These are phyloP conservation scores for Harmothoe impar DNA, from an alignment of 2,888 invertebrate species.

Conservation along the genomic window DNA sequence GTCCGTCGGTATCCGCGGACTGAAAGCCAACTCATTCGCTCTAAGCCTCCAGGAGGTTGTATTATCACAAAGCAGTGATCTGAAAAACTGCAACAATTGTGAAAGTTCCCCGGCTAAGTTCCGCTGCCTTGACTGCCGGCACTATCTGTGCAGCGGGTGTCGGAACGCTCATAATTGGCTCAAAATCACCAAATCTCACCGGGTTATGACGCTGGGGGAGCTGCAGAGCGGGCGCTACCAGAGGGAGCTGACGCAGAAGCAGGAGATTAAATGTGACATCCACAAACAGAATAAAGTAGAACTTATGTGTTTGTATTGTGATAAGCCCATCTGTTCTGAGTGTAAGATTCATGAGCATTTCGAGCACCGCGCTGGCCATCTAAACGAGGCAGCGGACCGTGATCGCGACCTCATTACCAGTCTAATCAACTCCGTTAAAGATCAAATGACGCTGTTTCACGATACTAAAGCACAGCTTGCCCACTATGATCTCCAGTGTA, in stretches of 20 bases:
- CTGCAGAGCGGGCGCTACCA: constrained; percentile 77
- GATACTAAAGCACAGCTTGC: background rate
- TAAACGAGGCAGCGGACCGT: constrained; percentile 57
- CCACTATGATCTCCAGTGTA: constrained; percentile 47
- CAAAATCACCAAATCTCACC: constrained; percentile 77
- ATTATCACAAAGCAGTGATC: constrained; percentile 58
- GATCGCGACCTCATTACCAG: constrained; percentile 55
- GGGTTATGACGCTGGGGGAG: constrained; percentile 72
- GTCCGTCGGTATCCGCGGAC: constrained; percentile 26
- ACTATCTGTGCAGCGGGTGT: constrained; percentile 78
- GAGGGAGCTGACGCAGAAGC: constrained; percentile 75
- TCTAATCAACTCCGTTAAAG: constrained; percentile 49
- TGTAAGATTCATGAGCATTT: constrained; percentile 73
- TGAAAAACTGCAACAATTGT: constrained; percentile 72
- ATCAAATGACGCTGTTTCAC: constrained; percentile 28
- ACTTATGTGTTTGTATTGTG: constrained; percentile 72
- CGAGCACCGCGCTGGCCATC: constrained; percentile 71
- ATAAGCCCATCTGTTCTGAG: constrained; percentile 66
- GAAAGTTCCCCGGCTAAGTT: constrained; percentile 68
- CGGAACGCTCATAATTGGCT: constrained; percentile 77
- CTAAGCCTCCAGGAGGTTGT: constrained; percentile 74
- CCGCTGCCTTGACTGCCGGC: constrained; percentile 78
- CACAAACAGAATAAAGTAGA: constrained; percentile 71
- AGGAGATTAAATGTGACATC: constrained; percentile 71
- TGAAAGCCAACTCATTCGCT: constrained; percentile 73